Evolutionary conservation across 2,113 vertebrate species (phyloP).

Genomic region (Phodopus roborovskii): DNA sequence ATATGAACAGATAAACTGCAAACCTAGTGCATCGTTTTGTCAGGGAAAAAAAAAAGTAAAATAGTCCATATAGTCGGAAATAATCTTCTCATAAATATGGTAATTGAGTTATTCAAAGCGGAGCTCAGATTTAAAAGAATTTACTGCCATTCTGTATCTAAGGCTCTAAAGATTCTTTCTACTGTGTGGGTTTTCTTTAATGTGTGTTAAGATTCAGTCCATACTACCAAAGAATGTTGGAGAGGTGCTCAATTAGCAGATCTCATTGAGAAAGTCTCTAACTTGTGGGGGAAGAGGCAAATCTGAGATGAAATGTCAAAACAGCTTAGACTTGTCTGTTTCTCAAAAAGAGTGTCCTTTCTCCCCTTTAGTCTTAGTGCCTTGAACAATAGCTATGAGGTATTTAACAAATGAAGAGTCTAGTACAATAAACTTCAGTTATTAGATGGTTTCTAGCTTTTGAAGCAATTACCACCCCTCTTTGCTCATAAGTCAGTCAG

Average conservation of each 20-base stretch:
- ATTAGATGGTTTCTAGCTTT: conserved; percentile 15
- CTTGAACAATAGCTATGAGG: not conserved
- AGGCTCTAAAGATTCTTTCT: not conserved
- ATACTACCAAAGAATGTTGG: not conserved
- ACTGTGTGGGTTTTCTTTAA: not conserved
- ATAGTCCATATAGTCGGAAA: conserved; percentile 62
- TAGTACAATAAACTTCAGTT: not conserved
- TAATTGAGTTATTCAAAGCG: conserved; percentile 66
- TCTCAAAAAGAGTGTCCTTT: not conserved
- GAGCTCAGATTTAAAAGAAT: conserved; percentile 37
- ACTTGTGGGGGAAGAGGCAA: not conserved
- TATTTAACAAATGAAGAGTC: not conserved
- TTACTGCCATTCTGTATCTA: not conserved
- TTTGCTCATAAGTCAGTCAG: not conserved
- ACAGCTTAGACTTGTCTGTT: not conserved
- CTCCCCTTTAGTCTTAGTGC: not conserved
- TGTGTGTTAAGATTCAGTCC: not conserved
- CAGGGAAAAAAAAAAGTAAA: conserved; percentile 52
- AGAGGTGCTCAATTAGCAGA: not conserved
- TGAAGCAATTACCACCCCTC: not conserved
- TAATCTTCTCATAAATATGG: conserved; percentile 66
- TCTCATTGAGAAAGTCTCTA: conserved; percentile 27
- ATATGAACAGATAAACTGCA: conserved; percentile 65
- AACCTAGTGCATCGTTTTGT: conserved; percentile 50
- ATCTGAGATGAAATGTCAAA: conserved; percentile 31